Conservation (phyloP, 2,113 vertebrate genomes). For the Centropristis striata region DNA sequence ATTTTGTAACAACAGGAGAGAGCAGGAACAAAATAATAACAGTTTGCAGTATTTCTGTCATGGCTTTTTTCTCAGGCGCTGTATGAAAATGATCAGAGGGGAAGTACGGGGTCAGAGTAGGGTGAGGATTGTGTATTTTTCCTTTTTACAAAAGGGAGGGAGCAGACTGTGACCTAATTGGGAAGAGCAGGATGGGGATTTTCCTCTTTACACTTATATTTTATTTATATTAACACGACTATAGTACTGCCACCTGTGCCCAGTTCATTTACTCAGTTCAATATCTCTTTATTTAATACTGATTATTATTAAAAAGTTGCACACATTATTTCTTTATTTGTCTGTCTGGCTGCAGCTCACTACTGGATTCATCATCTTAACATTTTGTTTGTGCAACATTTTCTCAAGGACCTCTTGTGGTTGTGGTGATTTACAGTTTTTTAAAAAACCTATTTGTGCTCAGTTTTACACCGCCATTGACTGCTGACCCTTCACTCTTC, state of each 20-base stretch:
- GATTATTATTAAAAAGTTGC: background rate
- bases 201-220: too few species aligned
- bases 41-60: slow-evolving; percentile 1
- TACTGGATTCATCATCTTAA: too few species aligned
- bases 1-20: slow-evolving; percentile 10
- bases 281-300: background rate
- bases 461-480: too few species aligned
- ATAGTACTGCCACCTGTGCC: background rate
- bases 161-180: background rate
- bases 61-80: background rate
- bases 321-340: too few species aligned
- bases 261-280: background rate
- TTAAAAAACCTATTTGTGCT: too few species aligned
- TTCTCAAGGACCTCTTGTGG: too few species aligned
- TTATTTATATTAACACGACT: background rate
- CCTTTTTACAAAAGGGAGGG: background rate
- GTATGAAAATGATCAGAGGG: background rate
- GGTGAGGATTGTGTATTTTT: background rate
- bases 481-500: too few species aligned
- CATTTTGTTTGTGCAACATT: too few species aligned
- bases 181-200: background rate
- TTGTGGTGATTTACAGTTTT: too few species aligned
- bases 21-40: slow-evolving; percentile 24
- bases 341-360: too few species aligned
- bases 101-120: background rate